Evolutionary conservation across 2,888 invertebrate species (phyloP).

Genomic region (Dione vanillae): DNA sequence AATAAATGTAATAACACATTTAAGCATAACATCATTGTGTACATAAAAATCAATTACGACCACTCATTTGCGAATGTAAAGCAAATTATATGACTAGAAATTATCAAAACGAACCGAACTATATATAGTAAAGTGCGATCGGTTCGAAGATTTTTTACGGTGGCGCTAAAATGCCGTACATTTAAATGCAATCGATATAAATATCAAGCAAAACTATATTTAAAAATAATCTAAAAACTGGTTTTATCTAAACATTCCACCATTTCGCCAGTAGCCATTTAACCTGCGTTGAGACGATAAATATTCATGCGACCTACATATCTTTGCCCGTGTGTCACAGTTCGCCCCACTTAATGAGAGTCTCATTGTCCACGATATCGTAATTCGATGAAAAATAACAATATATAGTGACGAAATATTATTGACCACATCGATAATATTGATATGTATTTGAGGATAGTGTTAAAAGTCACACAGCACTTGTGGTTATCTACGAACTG

Average conservation of each 20-base stretch:
- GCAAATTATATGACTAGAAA: conserved; percentile 76
- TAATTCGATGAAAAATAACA: conserved; percentile 44
- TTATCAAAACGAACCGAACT: conserved; percentile 46
- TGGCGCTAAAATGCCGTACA: conserved; percentile 9
- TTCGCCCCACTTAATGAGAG: conserved; percentile 54
- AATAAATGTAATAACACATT: conserved; percentile 35
- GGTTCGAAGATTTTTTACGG: conserved; percentile 1
- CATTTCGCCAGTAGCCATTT: conserved; percentile 12
- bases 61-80: conserved; percentile 59
- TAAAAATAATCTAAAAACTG: not conserved
- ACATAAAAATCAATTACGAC: conserved; percentile 41
- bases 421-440: conserved; percentile 12
- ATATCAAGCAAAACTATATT: not conserved
- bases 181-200: conserved; percentile 10
- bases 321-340: conserved; percentile 40
- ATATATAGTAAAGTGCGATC: not conserved
- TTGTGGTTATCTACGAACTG: conserved; percentile 9
- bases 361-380: conserved; percentile 54
- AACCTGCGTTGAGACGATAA: conserved; percentile 35
- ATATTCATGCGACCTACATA: conserved; percentile 53
- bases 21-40: conserved; percentile 43
- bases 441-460: conserved; percentile 24
- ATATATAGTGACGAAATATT: conserved; percentile 16
- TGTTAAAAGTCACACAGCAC: conserved; percentile 20
- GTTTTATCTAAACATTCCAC: conserved; percentile 2